phyloP scores from a whole-genome alignment of 2,113 vertebrate species.

The Rhynchomys soricoides region DNA sequence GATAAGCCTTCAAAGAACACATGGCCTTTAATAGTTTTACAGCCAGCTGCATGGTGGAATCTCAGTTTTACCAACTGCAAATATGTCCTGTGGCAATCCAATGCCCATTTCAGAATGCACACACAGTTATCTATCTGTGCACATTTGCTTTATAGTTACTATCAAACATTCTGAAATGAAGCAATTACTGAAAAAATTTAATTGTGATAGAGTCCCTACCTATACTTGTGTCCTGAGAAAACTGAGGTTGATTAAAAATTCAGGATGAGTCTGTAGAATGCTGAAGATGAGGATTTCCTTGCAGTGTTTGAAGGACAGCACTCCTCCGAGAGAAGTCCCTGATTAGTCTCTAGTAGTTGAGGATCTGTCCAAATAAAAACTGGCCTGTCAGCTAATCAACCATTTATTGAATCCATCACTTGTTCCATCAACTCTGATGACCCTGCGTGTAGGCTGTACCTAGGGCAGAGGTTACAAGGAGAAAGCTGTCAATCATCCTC shows the following conservation, averaged over 20 bases:
- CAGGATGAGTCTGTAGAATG: neutral
- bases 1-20: too few relatives aligned
- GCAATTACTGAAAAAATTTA: neutral
- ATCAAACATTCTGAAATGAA: neutral
- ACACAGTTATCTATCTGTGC: neutral
- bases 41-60: neutral
- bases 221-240: neutral
- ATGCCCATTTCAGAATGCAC: neutral
- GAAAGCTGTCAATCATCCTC: accelerated
- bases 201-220: neutral
- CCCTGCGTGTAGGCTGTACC: accelerated
- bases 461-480: too few relatives aligned
- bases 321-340: neutral
- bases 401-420: too few relatives aligned
- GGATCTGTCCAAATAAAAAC: neutral
- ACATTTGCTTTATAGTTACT: neutral
- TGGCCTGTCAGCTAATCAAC: neutral
- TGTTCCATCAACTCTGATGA: neutral
- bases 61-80: neutral
- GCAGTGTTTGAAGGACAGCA: neutral
- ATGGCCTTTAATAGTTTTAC: neutral
- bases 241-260: neutral
- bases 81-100: neutral
- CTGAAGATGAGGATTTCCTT: neutral
- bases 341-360: neutral